Percentiles rank a stretch among this genome's conserved stretches.
Evolutionary conservation across 2,113 vertebrate genomes (phyloP).

Genomic region (Scomber colias): DNA sequence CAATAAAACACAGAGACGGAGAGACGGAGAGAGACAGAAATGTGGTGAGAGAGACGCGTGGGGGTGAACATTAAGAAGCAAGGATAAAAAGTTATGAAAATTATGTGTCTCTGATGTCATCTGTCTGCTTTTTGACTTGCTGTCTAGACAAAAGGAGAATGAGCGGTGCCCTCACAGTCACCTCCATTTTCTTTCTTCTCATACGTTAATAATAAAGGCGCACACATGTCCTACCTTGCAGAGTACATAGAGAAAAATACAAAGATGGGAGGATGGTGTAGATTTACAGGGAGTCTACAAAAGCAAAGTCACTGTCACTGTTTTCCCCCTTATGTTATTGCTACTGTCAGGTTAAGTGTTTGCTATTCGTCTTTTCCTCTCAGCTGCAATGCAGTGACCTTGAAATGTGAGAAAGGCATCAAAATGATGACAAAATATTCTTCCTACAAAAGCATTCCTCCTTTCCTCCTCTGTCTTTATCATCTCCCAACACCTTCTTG

Average conservation of each 20-base stretch:
- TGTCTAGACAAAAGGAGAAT: conserved; percentile 62
- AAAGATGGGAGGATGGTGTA: conserved; percentile 14
- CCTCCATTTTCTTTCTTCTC: conserved; percentile 55
- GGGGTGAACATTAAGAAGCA: conserved; percentile 11
- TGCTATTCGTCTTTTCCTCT: conserved; percentile 13
- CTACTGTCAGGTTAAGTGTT: conserved; percentile 25
- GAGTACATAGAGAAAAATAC: conserved; percentile 13
- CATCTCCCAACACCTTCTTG: conserved; percentile 30
- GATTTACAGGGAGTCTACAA: conserved; percentile 27
- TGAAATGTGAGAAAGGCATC: conserved; percentile 45
- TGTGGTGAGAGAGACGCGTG: not conserved
- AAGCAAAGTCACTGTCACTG: conserved; percentile 20
- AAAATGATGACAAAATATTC: conserved; percentile 40
- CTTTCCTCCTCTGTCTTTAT: conserved; percentile 33
- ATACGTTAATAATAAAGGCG: conserved; percentile 36
- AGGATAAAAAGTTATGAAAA: conserved; percentile 54
- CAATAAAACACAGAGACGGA: conserved; percentile 29
- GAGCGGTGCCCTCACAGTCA: conserved; percentile 43
- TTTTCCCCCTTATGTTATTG: not conserved
- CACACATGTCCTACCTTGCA: conserved; percentile 44
- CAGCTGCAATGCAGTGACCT: conserved; percentile 45
- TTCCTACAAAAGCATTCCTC: conserved; percentile 22
- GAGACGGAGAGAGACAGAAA: conserved; percentile 1
- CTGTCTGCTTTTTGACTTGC: conserved; percentile 57
- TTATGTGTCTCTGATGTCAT: conserved; percentile 49